Evolutionary conservation across 1,140 invertebrate genomes (phyloP).

Genomic region (Drosophila albomicans): DNA sequence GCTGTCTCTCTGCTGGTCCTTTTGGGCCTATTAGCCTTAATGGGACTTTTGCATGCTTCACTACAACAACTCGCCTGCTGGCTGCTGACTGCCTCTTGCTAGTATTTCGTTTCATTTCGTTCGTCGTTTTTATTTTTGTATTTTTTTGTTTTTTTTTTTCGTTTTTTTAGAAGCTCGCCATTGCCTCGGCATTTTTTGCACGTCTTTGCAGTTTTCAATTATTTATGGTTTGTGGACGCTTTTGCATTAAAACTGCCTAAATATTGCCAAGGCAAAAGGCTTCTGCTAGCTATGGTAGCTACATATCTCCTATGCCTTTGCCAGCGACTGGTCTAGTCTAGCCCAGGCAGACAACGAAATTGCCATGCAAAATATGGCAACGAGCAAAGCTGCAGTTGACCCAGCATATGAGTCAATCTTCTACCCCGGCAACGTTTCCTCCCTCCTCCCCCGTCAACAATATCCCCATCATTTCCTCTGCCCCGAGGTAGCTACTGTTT

Average conservation of each 20-base stretch:
- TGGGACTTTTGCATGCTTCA: conserved; percentile 73
- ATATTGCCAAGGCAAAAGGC: conserved; percentile 52
- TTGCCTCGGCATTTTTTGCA: conserved; percentile 63
- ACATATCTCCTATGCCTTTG: not conserved
- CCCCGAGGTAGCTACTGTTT: conserved; percentile 37
- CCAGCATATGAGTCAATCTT: conserved; percentile 68
- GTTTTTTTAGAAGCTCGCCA: conserved; percentile 41
- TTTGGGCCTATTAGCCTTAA: conserved; percentile 76
- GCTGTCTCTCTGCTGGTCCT: conserved; percentile 57
- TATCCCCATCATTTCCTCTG: not conserved
- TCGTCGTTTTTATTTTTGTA: not conserved
- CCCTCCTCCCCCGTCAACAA: no score
- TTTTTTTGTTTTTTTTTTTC: no score
- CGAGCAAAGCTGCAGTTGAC: conserved; percentile 51
- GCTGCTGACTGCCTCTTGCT: conserved; percentile 46
- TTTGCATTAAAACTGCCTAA: conserved; percentile 75
- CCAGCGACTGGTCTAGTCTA: conserved; percentile 10
- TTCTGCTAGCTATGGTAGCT: conserved; percentile 12
- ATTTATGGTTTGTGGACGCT: conserved; percentile 76
- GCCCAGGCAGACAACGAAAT: conserved; percentile 54
- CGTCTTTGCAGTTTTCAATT: conserved; percentile 74
- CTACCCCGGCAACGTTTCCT: not conserved
- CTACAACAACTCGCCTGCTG: conserved; percentile 63
- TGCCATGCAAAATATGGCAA: conserved; percentile 57
- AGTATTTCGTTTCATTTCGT: conserved; percentile 37